phyloP scores from a whole-genome alignment of 23 tunicate genomes.

The Styela plicata region DNA sequence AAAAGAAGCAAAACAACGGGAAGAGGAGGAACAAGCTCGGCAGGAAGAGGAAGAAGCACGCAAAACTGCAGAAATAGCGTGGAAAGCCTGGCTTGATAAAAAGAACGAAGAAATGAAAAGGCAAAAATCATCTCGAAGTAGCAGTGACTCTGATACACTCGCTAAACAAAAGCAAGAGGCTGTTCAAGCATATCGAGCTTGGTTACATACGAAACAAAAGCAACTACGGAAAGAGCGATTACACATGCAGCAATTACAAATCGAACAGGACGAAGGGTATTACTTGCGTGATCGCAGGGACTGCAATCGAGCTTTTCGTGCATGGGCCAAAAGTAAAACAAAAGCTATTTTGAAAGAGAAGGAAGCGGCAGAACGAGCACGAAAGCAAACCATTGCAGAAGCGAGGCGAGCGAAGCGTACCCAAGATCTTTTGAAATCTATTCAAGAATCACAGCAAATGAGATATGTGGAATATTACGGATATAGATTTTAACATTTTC shows the following conservation, averaged over 20 bases:
- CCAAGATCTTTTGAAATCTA: slow-evolving; percentile 52
- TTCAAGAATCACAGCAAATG: slow-evolving; percentile 83
- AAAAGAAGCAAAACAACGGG: slow-evolving; percentile 38
- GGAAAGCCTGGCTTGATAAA: slow-evolving; percentile 81
- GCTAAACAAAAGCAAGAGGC: slow-evolving; percentile 44
- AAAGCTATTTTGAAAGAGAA: slow-evolving; percentile 33
- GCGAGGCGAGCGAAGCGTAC: slow-evolving; percentile 57
- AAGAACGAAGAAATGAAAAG: slow-evolving; percentile 56
- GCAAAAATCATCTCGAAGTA: slow-evolving; percentile 18
- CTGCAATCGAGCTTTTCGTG: slow-evolving; percentile 67
- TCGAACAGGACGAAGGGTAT: slow-evolving; percentile 79
- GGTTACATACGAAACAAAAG: slow-evolving; percentile 47
- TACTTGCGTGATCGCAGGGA: slow-evolving; percentile 64
- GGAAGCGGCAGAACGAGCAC: slow-evolving; percentile 33
- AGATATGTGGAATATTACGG: slow-evolving; percentile 92
- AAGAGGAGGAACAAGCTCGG: slow-evolving; percentile 56
- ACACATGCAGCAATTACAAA: slow-evolving; percentile 56
- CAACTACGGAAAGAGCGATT: slow-evolving; percentile 72
- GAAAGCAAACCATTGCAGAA: slow-evolving; percentile 42
- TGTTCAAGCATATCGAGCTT: slow-evolving; percentile 52
- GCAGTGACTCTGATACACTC: slow-evolving; percentile 11
- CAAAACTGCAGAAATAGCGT: slow-evolving; percentile 71
- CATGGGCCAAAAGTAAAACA: slow-evolving; percentile 68
- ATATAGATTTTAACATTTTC: slow-evolving; percentile 47
- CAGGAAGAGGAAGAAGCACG: slow-evolving; percentile 65